These are phyloP conservation scores for Zelostemma sp. DNA, from an alignment of 1,140 invertebrate genomes.

Conservation along the genomic window DNA sequence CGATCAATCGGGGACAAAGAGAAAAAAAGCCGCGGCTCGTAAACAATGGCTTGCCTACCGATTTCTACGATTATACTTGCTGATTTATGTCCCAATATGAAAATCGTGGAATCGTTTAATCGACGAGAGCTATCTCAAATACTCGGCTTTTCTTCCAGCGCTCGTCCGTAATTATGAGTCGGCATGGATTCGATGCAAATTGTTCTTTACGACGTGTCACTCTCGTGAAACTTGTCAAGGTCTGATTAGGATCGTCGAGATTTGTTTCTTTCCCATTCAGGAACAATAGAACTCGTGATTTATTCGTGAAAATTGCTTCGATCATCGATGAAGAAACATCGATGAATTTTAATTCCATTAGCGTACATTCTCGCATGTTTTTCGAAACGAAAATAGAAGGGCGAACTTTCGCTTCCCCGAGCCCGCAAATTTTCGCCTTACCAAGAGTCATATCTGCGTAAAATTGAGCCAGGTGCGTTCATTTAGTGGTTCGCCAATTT, in stretches of 20 bases:
- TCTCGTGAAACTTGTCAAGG: not conserved
- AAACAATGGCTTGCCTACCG: slow-evolving; percentile 17
- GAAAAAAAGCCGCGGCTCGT: not conserved
- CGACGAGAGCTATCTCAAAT: slow-evolving; percentile 13
- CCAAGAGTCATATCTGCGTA: slow-evolving; percentile 1
- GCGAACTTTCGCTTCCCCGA: too few species aligned
- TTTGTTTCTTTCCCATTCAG: not conserved
- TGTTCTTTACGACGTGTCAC: too few species aligned
- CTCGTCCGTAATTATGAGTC: too few species aligned
- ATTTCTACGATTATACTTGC: slow-evolving; percentile 13
- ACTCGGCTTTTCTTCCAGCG: too few species aligned
- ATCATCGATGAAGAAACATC: not conserved
- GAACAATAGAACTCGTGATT: not conserved
- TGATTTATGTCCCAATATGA: slow-evolving; percentile 24
- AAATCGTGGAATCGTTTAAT: slow-evolving; percentile 21
- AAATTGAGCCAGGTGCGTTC: slow-evolving; percentile 18
- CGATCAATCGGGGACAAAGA: slow-evolving; percentile 22
- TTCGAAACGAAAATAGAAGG: not conserved
- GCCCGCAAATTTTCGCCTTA: slow-evolving; percentile 15
- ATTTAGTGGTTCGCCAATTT: slow-evolving; percentile 36
- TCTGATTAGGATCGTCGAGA: not conserved
- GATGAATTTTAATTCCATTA: not conserved
- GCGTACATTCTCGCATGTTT: not conserved
- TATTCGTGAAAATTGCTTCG: not conserved
- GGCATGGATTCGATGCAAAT: too few species aligned